These are phyloP conservation scores for Scrobipalpa atriplicella DNA, from an alignment of 2,888 invertebrate genomes.

Conservation along the genomic window DNA sequence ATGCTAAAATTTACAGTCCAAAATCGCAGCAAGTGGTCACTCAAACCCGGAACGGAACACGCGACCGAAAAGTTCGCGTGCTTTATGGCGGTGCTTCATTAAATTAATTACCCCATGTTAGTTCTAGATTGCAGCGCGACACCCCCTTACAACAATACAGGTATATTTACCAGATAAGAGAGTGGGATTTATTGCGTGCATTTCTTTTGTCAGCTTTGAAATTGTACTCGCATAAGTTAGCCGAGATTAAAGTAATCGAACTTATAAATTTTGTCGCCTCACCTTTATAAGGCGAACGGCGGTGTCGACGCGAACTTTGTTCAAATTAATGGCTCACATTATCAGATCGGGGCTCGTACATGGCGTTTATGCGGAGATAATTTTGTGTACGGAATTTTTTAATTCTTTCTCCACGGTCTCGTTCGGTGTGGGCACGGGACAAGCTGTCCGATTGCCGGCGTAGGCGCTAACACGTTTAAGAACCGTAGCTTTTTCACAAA, in stretches of 20 bases:
- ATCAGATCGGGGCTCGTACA: slow-evolving; percentile 80
- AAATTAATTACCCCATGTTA: slow-evolving; percentile 79
- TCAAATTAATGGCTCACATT: slow-evolving; percentile 81
- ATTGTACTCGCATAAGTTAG: slow-evolving; percentile 83
- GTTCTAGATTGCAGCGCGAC: slow-evolving; percentile 69
- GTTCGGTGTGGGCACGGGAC: slow-evolving; percentile 41
- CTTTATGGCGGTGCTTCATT: slow-evolving; percentile 67
- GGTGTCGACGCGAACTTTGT: slow-evolving; percentile 81
- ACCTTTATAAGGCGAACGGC: slow-evolving; percentile 79
- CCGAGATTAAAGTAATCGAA: slow-evolving; percentile 83
- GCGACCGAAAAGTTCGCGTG: slow-evolving; percentile 74
- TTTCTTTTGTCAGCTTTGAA: slow-evolving; percentile 83
- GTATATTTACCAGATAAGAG: slow-evolving; percentile 77
- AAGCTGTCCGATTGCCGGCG: slow-evolving; percentile 36
- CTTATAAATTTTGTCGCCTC: slow-evolving; percentile 83
- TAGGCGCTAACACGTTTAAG: slow-evolving; percentile 46
- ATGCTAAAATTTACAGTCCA: slow-evolving; percentile 56
- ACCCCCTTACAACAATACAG: slow-evolving; percentile 74
- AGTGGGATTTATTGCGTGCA: slow-evolving; percentile 79
- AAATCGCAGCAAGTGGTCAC: slow-evolving; percentile 58
- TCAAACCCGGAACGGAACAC: slow-evolving; percentile 48
- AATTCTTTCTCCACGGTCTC: slow-evolving; percentile 43
- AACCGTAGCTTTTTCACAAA: slow-evolving; percentile 12
- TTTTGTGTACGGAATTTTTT: slow-evolving; percentile 73
- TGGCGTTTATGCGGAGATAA: slow-evolving; percentile 82